Evolutionary conservation across 1,140 invertebrate genomes (phyloP).

Genomic region (Calycopis cecrops): DNA sequence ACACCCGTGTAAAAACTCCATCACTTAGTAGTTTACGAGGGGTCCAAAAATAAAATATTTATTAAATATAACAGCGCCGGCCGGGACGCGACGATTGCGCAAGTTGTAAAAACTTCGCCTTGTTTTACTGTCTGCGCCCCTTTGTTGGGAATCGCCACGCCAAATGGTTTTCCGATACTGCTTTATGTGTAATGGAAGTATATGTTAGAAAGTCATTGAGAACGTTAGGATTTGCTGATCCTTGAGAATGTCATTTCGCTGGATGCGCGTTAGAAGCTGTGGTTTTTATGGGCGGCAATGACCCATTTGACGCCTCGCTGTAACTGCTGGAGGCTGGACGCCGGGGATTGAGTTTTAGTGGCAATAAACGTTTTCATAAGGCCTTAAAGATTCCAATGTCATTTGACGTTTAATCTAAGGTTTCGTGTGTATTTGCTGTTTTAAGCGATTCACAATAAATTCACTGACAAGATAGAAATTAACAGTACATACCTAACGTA

Average conservation of each 20-base stretch:
- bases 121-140: conserved; percentile 42
- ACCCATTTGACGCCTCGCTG: neutral
- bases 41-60: conserved; percentile 1
- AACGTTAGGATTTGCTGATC: conserved; percentile 31
- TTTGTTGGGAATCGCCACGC: conserved; percentile 41
- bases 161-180: conserved; percentile 66
- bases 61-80: neutral
- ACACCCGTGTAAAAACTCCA: too few species aligned
- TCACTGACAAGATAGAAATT: too few species aligned
- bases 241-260: conserved; percentile 11
- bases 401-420: too few species aligned
- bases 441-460: too few species aligned
- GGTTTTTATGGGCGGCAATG: neutral
- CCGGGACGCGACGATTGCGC: neutral
- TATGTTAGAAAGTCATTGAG: conserved; percentile 32
- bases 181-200: conserved; percentile 59
- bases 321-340: neutral
- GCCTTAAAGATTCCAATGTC: neutral
- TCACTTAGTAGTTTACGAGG: too few species aligned
- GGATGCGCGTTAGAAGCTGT: neutral
- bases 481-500: too few species aligned
- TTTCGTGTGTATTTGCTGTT: too few species aligned
- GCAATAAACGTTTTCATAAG: conserved; percentile 2
- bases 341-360: neutral
- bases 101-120: conserved; percentile 16